Evolutionary conservation across 2,113 vertebrate genomes (phyloP).

Genomic region (Dipodomys ordii): DNA sequence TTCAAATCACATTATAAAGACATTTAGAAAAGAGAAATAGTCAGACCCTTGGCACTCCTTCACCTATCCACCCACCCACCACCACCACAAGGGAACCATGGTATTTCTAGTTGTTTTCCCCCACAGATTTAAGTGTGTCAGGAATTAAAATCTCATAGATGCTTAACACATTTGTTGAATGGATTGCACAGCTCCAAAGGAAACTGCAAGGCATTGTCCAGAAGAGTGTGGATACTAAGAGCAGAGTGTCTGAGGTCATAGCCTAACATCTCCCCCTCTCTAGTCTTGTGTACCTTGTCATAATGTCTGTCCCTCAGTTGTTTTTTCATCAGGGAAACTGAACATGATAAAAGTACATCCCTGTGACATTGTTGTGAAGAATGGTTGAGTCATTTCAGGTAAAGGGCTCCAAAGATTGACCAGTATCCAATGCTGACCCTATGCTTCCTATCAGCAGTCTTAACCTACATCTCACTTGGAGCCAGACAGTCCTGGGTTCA

Average conservation of each 20-base stretch:
- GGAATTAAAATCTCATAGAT: neutral
- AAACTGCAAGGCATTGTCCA: neutral
- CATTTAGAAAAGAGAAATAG: neutral
- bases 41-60: neutral
- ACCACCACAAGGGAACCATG: neutral
- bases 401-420: neutral
- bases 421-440: accelerated
- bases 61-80: too few relatives aligned
- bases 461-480: neutral
- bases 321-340: neutral
- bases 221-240: neutral
- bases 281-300: neutral
- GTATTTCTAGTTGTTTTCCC: neutral
- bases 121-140: neutral
- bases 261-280: neutral
- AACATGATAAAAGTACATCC: neutral
- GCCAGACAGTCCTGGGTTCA: neutral
- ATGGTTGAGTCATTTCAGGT: neutral
- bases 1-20: neutral
- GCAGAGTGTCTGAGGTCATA: neutral
- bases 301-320: neutral
- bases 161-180: neutral
- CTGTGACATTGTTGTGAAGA: neutral
- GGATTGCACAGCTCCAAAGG: neutral
- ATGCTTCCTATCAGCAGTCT: neutral